Percentiles rank a stretch among this genome's conserved stretches.
Conservation (phyloP, 2,113 vertebrate genomes). For the Nibea albiflora region DNA sequence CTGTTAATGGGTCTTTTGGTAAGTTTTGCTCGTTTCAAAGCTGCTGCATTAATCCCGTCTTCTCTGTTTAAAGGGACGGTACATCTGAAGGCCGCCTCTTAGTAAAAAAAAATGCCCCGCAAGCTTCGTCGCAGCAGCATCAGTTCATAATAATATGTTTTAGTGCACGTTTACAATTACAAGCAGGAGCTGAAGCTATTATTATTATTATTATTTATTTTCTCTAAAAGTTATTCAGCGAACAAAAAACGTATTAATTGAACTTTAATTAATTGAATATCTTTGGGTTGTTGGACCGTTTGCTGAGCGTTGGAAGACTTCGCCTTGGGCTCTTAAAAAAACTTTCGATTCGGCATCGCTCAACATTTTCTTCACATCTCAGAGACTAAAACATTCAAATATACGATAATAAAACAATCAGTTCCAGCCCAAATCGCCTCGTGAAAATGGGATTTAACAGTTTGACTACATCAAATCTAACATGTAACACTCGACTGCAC, state of each 20-base stretch:
- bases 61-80: conserved; percentile 14
- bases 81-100: neutral
- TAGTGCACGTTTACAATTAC: conserved; percentile 7
- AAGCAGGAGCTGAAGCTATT: neutral
- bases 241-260: neutral
- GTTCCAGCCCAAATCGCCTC: neutral
- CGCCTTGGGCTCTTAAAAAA: neutral
- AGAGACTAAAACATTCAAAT: neutral
- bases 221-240: neutral
- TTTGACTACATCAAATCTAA: neutral
- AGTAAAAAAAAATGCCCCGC: neutral
- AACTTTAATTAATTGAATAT: neutral
- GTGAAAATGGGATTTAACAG: neutral
- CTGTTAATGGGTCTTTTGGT: neutral
- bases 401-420: neutral
- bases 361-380: neutral
- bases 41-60: neutral
- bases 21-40: neutral
- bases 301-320: conserved; percentile 44
- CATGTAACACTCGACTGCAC: conserved; percentile 11
- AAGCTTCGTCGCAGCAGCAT: neutral
- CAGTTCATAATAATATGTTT: neutral
- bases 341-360: neutral
- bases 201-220: neutral
- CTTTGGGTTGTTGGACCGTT: conserved; percentile 23